A percentile compares a stretch with the other conserved stretches of the same genome.
phyloP scores from a whole-genome alignment of 2,113 vertebrate species.

The Copsychus sechellarum region DNA sequence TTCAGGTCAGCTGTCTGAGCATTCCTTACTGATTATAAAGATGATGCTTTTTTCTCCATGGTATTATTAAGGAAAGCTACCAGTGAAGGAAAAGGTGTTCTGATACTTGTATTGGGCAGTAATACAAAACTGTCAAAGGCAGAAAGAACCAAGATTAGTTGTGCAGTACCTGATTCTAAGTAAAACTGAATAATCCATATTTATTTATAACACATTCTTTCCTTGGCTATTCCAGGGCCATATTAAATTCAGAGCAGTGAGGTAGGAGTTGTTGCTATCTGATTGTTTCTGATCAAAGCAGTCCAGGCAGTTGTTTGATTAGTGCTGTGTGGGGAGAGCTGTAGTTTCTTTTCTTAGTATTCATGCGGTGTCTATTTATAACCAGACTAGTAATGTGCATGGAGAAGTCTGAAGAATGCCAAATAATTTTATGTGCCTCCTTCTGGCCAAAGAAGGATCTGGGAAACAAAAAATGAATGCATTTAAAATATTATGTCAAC shows the following conservation, averaged over 20 bases:
- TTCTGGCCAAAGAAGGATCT: background rate
- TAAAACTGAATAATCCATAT: background rate
- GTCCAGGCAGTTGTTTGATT: background rate
- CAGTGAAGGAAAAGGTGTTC: background rate
- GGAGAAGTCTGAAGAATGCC: background rate
- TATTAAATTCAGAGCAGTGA: background rate
- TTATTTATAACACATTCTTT: slow-evolving; percentile 10
- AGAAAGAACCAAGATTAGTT: background rate
- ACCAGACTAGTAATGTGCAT: background rate
- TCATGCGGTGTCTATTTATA: slow-evolving; percentile 13
- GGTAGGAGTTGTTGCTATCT: background rate
- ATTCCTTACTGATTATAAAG: background rate
- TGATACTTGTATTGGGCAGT: background rate
- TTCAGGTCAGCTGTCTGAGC: background rate
- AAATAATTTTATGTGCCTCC: background rate
- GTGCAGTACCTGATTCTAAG: background rate
- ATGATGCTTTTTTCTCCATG: background rate
- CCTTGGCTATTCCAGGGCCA: background rate
- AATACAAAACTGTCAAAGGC: background rate
- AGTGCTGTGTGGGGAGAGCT: background rate
- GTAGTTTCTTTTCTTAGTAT: background rate
- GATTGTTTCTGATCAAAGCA: slow-evolving; percentile 7
- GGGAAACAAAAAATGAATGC: background rate
- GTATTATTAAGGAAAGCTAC: background rate
- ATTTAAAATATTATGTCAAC: background rate